phyloP scores from a whole-genome alignment of 2,797 vertebrate species.

The Cetoscarus ocellatus region DNA sequence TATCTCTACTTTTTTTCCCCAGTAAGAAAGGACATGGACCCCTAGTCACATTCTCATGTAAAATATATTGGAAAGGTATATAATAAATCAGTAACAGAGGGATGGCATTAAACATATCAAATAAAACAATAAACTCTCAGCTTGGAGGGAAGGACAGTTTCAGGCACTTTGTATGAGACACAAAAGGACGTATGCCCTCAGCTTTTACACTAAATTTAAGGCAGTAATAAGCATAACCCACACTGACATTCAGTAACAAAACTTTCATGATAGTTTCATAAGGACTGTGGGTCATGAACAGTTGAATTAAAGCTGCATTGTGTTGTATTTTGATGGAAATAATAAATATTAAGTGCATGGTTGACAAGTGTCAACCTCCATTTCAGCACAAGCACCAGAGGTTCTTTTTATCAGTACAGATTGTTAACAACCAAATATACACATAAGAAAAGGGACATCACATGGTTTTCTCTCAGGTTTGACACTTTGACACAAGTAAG shows the following conservation, averaged over 20 bases:
- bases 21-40: neutral
- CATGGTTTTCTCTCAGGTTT: constrained; percentile 5
- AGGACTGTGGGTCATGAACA: constrained; percentile 1
- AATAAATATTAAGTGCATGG: constrained; percentile 40
- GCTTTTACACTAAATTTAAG: constrained; percentile 38
- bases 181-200: constrained; percentile 9
- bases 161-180: constrained; percentile 48
- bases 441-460: neutral
- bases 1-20: neutral
- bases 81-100: constrained; percentile 27
- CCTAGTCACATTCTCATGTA: neutral
- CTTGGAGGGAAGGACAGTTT: constrained; percentile 8
- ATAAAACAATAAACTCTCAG: constrained; percentile 31
- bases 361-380: constrained; percentile 24
- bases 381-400: constrained; percentile 22
- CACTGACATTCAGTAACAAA: constrained; percentile 38
- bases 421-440: constrained; percentile 9
- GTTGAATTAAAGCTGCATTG: constrained; percentile 14
- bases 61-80: constrained; percentile 7
- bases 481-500: constrained; percentile 4
- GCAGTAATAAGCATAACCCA: neutral
- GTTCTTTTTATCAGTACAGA: constrained; percentile 24
- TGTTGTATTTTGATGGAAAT: constrained; percentile 14
- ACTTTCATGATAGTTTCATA: constrained; percentile 11
- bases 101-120: constrained; percentile 3